Percentiles rank a stretch among this genome's conserved stretches.
Evolutionary conservation across 1,140 invertebrate genomes (phyloP).

Genomic region (Drosophila parabipectinata): DNA sequence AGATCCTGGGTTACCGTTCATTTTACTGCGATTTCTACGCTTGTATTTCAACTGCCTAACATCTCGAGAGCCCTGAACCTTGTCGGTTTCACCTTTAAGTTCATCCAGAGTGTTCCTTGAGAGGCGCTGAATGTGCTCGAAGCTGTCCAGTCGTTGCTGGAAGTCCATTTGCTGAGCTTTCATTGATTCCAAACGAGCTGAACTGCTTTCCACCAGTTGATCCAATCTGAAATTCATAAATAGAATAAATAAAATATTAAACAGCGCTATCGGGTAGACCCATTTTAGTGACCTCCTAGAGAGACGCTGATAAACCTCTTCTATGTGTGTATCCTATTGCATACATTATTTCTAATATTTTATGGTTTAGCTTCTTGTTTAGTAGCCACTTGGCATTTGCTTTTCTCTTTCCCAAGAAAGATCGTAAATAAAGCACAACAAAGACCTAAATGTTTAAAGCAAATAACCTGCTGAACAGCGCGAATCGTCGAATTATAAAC

Average conservation of each 20-base stretch:
- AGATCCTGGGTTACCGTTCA: conserved; percentile 45
- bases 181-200: conserved; percentile 70
- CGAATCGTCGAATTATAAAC: conserved; percentile 33
- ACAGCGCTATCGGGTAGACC: conserved; percentile 1
- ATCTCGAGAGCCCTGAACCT: conserved; percentile 34
- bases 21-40: conserved; percentile 49
- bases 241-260: background rate
- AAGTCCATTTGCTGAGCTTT: conserved; percentile 70
- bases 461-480: conserved; percentile 24
- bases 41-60: conserved; percentile 52
- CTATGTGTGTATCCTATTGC: background rate
- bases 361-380: conserved; percentile 5
- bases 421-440: conserved; percentile 27
- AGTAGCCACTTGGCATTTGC: conserved; percentile 27
- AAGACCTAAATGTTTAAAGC: conserved; percentile 24
- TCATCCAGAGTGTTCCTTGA: conserved; percentile 64
- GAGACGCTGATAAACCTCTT: conserved; percentile 8
- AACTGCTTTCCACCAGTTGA: conserved; percentile 50
- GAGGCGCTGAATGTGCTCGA: conserved; percentile 70
- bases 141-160: conserved; percentile 59
- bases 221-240: conserved; percentile 45
- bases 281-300: background rate
- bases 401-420: conserved; percentile 4
- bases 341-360: background rate
- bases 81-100: conserved; percentile 76